Evolutionary conservation across 2,113 vertebrate genomes (phyloP).

Genomic region (Taurulus bubalis): DNA sequence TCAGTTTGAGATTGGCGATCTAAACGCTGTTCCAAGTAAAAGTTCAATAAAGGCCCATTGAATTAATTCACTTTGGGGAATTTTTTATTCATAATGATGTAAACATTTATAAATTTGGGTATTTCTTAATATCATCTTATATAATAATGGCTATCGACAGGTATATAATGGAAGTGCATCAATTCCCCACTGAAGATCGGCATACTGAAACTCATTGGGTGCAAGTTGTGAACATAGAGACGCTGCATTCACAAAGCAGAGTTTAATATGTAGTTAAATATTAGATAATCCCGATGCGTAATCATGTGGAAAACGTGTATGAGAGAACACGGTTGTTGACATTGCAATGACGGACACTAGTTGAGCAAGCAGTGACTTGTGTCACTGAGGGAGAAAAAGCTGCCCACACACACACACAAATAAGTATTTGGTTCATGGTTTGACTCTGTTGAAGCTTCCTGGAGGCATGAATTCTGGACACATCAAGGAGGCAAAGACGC

Average conservation of each 20-base stretch:
- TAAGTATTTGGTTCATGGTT: neutral
- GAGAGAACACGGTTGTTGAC: neutral
- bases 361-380: neutral
- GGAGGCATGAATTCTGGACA: neutral
- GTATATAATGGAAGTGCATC: neutral
- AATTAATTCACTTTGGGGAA: constrained; percentile 6
- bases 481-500: neutral
- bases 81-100: neutral
- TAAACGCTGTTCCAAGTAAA: constrained; percentile 9
- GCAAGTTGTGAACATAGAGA: neutral
- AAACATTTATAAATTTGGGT: constrained; percentile 1
- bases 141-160: neutral
- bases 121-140: neutral
- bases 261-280: neutral
- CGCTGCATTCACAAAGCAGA: neutral
- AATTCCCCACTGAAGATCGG: neutral
- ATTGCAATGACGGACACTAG: neutral
- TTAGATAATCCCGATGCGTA: neutral
- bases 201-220: neutral
- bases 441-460: neutral
- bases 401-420: neutral
- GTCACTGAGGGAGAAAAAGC: neutral
- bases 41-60: neutral
- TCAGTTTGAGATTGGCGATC: constrained; percentile 28
- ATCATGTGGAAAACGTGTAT: neutral